Evolutionary conservation across 2,113 vertebrate genomes (phyloP).

Genomic region (Chionomys nivalis): DNA sequence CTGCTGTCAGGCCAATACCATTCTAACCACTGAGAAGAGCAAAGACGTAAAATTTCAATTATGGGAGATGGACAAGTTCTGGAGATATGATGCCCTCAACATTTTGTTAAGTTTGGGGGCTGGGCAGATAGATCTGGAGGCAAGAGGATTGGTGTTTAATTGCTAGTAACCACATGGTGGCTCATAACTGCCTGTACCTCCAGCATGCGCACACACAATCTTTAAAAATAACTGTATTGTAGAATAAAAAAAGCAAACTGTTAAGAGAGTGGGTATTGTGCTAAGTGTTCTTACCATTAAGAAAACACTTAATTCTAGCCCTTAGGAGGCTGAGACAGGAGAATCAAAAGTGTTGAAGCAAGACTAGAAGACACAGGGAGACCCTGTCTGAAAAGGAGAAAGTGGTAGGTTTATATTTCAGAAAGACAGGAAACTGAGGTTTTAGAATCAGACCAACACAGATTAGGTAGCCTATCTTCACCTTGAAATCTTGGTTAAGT

Average conservation of each 20-base stretch:
- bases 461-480: not conserved
- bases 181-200: not conserved
- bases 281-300: not conserved
- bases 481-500: not conserved
- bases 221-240: not conserved
- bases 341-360: not conserved
- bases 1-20: no score
- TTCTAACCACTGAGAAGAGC: not conserved
- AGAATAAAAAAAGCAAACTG: not conserved
- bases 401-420: not conserved
- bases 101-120: not conserved
- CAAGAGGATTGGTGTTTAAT: not conserved
- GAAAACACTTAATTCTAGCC: not conserved
- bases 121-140: not conserved
- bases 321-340: not conserved
- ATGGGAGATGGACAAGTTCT: not conserved
- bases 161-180: not conserved
- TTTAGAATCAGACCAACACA: not conserved
- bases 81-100: not conserved
- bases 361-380: not conserved
- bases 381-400: not conserved
- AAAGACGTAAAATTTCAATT: not conserved
- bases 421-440: not conserved
- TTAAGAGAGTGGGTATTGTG: not conserved
- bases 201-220: not conserved